Percentiles rank a stretch among this genome's conserved stretches.
These are phyloP conservation scores for Neosalanx taihuensis DNA, from an alignment of 2,797 vertebrate genomes.

Conservation along the genomic window DNA sequence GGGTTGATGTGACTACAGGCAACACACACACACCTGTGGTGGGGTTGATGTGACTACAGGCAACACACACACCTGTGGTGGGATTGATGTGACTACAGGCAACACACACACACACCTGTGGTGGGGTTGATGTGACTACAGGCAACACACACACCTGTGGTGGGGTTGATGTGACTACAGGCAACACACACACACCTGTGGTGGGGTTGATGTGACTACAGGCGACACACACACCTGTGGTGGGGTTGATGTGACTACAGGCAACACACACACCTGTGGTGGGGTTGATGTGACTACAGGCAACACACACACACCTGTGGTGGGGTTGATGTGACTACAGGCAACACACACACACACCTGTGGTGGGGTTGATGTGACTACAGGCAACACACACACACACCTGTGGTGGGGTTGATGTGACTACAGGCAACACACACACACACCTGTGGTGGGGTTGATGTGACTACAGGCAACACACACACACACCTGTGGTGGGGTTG, in stretches of 20 bases:
- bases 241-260: constrained; percentile 34
- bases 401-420: constrained; percentile 36
- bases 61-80: not conserved
- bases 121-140: too few species aligned
- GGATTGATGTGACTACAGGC: constrained; percentile 32
- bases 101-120: too few species aligned
- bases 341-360: too few species aligned
- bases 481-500: constrained; percentile 40
- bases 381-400: not conserved
- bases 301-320: not conserved
- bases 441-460: too few species aligned
- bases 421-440: too few species aligned
- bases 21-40: too few species aligned
- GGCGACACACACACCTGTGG: not conserved
- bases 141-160: not conserved
- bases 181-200: too few species aligned
- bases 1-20: constrained; percentile 33
- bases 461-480: not conserved
- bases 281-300: too few species aligned
- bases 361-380: too few species aligned
- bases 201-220: too few species aligned
- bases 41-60: too few species aligned
- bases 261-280: too few species aligned
- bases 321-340: constrained; percentile 34
- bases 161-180: constrained; percentile 34